Percentiles rank a stretch among this genome's conserved stretches.
Conservation (phyloP, 2,797 vertebrate genomes). For the Coracias cyanogaster region DNA sequence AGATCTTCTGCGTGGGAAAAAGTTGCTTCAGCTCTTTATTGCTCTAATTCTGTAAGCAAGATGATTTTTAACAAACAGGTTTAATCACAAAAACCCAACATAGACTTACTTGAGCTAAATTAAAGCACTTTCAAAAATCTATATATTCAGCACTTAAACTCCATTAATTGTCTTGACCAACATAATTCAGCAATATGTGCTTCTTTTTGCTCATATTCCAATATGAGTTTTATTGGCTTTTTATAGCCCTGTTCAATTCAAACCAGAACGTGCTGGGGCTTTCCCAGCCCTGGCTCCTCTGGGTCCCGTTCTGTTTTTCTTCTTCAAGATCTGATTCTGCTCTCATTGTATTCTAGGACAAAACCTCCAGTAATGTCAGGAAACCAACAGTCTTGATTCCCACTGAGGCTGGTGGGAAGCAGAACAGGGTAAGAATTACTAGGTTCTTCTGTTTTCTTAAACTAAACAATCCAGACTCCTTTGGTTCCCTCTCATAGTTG, state of each 20-base stretch:
- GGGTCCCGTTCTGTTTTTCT: conserved; percentile 54
- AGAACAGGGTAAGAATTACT: conserved; percentile 51
- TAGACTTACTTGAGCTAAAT: not conserved
- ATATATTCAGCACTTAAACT: not conserved
- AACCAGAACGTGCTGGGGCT: conserved; percentile 56
- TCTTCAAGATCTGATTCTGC: conserved; percentile 52
- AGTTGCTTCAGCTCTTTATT: conserved; percentile 50
- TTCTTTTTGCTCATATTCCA: conserved; percentile 61
- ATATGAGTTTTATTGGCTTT: conserved; percentile 57
- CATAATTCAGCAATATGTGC: not conserved
- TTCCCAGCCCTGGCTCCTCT: conserved; percentile 55
- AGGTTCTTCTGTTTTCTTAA: conserved; percentile 68
- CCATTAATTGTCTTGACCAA: conserved; percentile 26
- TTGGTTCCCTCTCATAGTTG: not conserved
- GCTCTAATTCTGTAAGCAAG: not conserved
- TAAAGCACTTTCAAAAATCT: not conserved
- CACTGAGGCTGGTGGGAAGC: conserved; percentile 60
- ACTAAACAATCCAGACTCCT: conserved; percentile 53
- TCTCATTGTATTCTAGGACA: conserved; percentile 61
- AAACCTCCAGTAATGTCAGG: conserved; percentile 59
- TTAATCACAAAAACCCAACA: not conserved
- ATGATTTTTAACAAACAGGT: not conserved
- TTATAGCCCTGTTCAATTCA: conserved; percentile 53
- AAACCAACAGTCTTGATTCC: conserved; percentile 55
- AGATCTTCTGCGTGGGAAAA: conserved; percentile 71